phyloP scores from a whole-genome alignment of 2,888 invertebrate genomes.

The Chalcosyrphus nemorum region DNA sequence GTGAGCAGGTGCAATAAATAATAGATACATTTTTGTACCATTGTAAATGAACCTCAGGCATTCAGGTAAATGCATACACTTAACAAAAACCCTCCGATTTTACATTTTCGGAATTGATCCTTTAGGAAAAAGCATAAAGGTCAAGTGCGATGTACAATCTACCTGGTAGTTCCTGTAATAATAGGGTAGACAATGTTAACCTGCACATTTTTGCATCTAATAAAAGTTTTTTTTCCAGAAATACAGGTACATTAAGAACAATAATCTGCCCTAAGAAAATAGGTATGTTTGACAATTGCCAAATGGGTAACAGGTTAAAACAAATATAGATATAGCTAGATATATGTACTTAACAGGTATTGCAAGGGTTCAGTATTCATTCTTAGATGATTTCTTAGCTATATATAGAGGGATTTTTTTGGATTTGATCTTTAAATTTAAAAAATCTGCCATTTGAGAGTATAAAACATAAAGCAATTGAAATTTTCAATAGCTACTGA shows the following conservation, averaged over 20 bases:
- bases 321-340: too few relatives aligned
- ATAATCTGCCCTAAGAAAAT: not conserved
- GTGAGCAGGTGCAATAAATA: constrained; percentile 13
- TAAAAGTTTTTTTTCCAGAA: not conserved
- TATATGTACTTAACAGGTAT: too few relatives aligned
- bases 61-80: not conserved
- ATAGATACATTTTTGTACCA: not conserved
- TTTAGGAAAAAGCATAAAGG: not conserved
- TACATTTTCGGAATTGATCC: not conserved
- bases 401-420: too few relatives aligned
- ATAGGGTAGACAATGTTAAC: not conserved
- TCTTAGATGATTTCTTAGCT: too few relatives aligned
- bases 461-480: too few relatives aligned
- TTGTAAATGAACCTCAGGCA: not conserved
- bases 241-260: not conserved
- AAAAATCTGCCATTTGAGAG: too few relatives aligned
- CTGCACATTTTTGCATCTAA: not conserved
- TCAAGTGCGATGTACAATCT: not conserved
- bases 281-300: too few relatives aligned
- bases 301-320: too few relatives aligned
- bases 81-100: not conserved
- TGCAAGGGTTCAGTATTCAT: too few relatives aligned
- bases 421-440: too few relatives aligned
- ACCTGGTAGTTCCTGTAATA: not conserved
- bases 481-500: too few relatives aligned